A percentile compares a stretch with the other conserved stretches of the same genome.
These are phyloP conservation scores for Grapholita molesta DNA, from an alignment of 1,140 invertebrate species.

Conservation along the genomic window DNA sequence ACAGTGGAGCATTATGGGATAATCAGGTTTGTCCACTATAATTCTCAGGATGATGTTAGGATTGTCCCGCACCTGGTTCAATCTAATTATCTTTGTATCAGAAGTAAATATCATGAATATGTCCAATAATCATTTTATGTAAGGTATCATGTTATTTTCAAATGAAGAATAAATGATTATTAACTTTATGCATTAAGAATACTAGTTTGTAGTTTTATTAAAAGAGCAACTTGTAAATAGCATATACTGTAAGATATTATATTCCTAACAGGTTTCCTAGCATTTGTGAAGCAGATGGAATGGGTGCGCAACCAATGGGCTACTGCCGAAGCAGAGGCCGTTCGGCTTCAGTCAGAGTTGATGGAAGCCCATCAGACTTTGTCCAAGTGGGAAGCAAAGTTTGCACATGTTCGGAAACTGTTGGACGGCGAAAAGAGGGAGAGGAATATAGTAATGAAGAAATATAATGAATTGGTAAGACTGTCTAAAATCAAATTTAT, in stretches of 20 bases:
- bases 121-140: too few species aligned
- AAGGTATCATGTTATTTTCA: too few species aligned
- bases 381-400: slow-evolving; percentile 84
- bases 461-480: slow-evolving; percentile 68
- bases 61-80: too few species aligned
- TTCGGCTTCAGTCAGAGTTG: slow-evolving; percentile 82
- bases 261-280: slow-evolving; percentile 81
- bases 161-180: too few species aligned
- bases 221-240: background rate
- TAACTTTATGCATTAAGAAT: too few species aligned
- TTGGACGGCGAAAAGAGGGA: slow-evolving; percentile 88
- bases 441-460: slow-evolving; percentile 72
- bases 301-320: slow-evolving; percentile 84
- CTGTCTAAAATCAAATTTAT: too few species aligned
- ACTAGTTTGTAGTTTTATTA: too few species aligned
- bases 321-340: slow-evolving; percentile 82
- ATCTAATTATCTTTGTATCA: too few species aligned
- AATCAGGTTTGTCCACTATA: too few species aligned
- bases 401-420: slow-evolving; percentile 86
- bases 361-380: slow-evolving; percentile 83
- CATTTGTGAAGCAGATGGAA: slow-evolving; percentile 85
- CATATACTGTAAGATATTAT: background rate
- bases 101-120: too few species aligned
- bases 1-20: too few species aligned
- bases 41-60: too few species aligned